phyloP scores from a whole-genome alignment of 2,797 vertebrate species.

The Lutjanus argentimaculatus region DNA sequence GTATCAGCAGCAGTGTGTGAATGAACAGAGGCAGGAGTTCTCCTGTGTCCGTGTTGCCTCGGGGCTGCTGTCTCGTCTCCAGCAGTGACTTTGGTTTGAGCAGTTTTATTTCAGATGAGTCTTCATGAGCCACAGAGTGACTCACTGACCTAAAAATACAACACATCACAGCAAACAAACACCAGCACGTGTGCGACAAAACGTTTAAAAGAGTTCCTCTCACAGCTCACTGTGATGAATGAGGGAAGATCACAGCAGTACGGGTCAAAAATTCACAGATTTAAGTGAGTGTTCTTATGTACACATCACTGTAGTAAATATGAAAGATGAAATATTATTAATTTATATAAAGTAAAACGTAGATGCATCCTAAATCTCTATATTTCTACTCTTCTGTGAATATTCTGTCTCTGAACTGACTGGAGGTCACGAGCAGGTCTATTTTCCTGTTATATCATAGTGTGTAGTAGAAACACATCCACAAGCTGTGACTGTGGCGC shows the following conservation, averaged over 20 bases:
- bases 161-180: constrained; percentile 27
- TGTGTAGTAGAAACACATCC: neutral
- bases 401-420: neutral
- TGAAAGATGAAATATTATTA: neutral
- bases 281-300: neutral
- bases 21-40: constrained; percentile 4
- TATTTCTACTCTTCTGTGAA: neutral
- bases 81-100: constrained; percentile 46
- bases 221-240: neutral
- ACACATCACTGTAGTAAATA: neutral
- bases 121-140: constrained; percentile 49
- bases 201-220: neutral
- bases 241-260: neutral
- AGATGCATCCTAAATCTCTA: no score
- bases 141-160: constrained; percentile 59
- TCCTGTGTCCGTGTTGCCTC: constrained; percentile 13
- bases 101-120: constrained; percentile 54
- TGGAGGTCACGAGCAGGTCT: neutral
- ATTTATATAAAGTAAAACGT: neutral
- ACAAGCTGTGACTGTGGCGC: neutral
- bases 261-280: neutral
- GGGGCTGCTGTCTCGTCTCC: constrained; percentile 26
- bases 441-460: neutral
- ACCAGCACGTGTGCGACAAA: neutral
- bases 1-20: neutral